These are phyloP conservation scores for Laspeyria flexula DNA, from an alignment of 2,888 invertebrate genomes.

Conservation along the genomic window DNA sequence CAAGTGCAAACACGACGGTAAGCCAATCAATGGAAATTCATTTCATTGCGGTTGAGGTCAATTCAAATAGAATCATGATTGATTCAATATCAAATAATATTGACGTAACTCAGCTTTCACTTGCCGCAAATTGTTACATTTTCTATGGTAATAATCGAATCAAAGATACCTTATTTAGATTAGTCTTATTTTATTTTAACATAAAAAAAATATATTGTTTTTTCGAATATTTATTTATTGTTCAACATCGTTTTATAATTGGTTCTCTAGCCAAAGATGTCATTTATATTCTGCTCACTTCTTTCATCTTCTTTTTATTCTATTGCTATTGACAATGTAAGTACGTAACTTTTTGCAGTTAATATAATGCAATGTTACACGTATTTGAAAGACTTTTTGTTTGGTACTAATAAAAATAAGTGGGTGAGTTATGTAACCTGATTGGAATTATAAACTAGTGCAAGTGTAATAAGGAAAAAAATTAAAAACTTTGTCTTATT, in stretches of 20 bases:
- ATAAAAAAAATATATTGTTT: too few relatives aligned
- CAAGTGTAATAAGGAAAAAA: too few relatives aligned
- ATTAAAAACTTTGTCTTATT: too few relatives aligned
- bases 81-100: slow-evolving; percentile 37
- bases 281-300: too few relatives aligned
- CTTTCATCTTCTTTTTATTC: too few relatives aligned
- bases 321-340: too few relatives aligned
- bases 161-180: neutral
- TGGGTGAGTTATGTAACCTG: neutral
- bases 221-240: too few relatives aligned
- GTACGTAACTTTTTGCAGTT: neutral
- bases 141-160: slow-evolving; percentile 27
- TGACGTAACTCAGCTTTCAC: slow-evolving; percentile 70
- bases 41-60: slow-evolving; percentile 50
- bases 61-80: slow-evolving; percentile 34
- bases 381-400: neutral
- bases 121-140: slow-evolving; percentile 50
- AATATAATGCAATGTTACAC: neutral
- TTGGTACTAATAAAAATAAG: neutral
- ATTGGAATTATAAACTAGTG: neutral
- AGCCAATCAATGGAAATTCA: slow-evolving; percentile 42
- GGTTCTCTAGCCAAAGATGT: too few relatives aligned
- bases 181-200: too few relatives aligned
- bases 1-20: slow-evolving; percentile 26
- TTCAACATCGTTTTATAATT: too few relatives aligned